Base-by-base conservation (phyloP, 2,888 invertebrate genomes). In the Petrolisthes cinctipes region DNA sequence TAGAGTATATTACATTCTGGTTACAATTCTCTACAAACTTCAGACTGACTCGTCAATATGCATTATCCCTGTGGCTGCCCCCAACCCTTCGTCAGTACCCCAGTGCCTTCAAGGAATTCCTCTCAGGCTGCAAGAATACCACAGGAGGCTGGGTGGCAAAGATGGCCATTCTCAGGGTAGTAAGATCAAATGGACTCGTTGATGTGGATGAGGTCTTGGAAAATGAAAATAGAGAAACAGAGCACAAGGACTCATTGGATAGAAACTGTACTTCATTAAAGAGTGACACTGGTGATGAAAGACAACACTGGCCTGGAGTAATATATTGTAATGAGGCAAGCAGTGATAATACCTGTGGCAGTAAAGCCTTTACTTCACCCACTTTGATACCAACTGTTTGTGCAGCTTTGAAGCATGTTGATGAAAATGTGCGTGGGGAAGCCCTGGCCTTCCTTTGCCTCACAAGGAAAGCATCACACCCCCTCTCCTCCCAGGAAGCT, bases 11-110 rank as follows among this genome's bases (percentile, higher is more conserved):
- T 37, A 37, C 37, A 37, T 37, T 37, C 37, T 37, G 37, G 37
- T 23, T 23, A 81, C 6, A 14, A 17, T 61, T 14, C 37, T 53
- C n/a, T 37, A 11, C 71, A 17, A 57, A 9, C 78, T 82, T 11
- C 87, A 90, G 90, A 54, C 61, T 84, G 68, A 84, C 79, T 4
- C 85, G 83, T 6, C 89, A 86, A 61, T 68, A 87, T 7, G 23
- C 79, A 3, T 20, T 87, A 53, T 82, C 86, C 11, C 71, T 89
- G 80, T 90, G 90, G 89, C 79, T 90, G 14, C 90, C 90, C 7
- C 78, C 83, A 9, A 86, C 88, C 5, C 14, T 90, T 5, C 87
- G 80, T n/a, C 76, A 78, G 1, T 87, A 81, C 80, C 86, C 85
- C 3, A 53, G 37, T 5, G 11, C 86, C 11, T 82, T 57, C 75